phyloP scores from a whole-genome alignment of 2,113 vertebrate genomes.

The Zosterops hypoxanthus region DNA sequence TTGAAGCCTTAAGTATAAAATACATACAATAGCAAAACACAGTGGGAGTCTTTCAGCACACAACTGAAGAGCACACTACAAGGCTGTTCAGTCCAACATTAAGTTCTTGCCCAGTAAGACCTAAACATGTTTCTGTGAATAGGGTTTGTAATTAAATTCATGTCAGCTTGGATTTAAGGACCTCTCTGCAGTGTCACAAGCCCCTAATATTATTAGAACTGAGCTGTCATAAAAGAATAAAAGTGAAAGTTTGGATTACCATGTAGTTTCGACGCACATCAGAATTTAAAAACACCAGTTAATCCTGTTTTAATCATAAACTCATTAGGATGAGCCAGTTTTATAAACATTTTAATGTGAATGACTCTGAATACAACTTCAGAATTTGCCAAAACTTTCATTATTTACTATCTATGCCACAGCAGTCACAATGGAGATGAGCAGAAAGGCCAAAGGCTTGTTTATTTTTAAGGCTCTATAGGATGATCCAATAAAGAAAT shows the following conservation, averaged over 20 bases:
- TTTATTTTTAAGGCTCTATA: neutral
- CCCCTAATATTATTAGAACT: neutral
- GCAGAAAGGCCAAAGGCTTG: neutral
- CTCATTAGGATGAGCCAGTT: neutral
- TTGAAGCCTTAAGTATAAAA: neutral
- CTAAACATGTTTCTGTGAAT: neutral
- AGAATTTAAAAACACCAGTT: neutral
- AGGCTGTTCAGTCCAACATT: neutral
- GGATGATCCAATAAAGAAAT: neutral
- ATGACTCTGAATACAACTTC: neutral
- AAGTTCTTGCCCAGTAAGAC: neutral
- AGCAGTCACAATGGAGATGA: neutral
- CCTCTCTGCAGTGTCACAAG: neutral
- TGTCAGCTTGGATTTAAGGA: neutral
- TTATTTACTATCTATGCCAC: neutral
- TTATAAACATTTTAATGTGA: neutral
- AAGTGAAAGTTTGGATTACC: neutral
- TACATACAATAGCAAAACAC: neutral
- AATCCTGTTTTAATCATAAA: neutral
- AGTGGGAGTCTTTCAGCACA: neutral
- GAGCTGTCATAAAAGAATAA: neutral
- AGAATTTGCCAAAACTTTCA: neutral
- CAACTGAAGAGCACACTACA: neutral
- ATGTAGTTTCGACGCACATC: neutral
- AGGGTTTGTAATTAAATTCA: neutral